Conservation (phyloP, 2,797 vertebrate species). For the Sebastes diploproa region DNA sequence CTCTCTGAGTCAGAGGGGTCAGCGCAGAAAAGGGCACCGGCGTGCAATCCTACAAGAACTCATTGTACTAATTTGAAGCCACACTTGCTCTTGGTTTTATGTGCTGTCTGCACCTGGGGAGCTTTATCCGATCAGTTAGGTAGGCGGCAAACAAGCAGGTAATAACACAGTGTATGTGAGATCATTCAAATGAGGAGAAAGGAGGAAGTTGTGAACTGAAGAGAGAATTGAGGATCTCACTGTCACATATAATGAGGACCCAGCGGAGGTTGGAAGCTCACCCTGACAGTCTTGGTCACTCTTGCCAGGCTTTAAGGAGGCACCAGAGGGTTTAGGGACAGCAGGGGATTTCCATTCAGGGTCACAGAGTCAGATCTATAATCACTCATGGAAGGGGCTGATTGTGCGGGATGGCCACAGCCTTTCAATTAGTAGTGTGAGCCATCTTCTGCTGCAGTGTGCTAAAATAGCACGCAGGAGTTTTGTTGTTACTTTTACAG, state of each 20-base stretch:
- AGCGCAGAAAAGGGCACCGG: slow-evolving; percentile 39
- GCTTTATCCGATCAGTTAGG: slow-evolving; percentile 22
- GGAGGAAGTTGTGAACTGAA: slow-evolving; percentile 12
- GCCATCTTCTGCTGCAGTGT: slow-evolving; percentile 38
- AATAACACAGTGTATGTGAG: not conserved
- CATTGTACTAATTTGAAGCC: slow-evolving; percentile 26
- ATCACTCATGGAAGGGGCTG: slow-evolving; percentile 44
- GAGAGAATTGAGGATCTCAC: slow-evolving; percentile 33
- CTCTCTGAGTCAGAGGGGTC: slow-evolving; percentile 19
- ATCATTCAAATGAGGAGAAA: slow-evolving; percentile 50
- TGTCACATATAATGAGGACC: slow-evolving; percentile 66
- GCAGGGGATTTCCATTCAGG: slow-evolving; percentile 34
- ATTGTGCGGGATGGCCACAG: slow-evolving; percentile 16
- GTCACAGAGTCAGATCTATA: slow-evolving; percentile 52
- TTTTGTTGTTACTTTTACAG: slow-evolving; percentile 37
- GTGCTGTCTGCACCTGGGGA: slow-evolving; percentile 1
- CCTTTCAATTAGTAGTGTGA: slow-evolving; percentile 46
- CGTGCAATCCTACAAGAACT: not conserved
- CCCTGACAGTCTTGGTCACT: slow-evolving; percentile 41
- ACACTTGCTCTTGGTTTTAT: not conserved
- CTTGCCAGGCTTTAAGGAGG: slow-evolving; percentile 37
- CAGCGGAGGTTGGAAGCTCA: slow-evolving; percentile 47
- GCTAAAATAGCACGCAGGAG: slow-evolving; percentile 31
- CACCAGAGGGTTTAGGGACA: slow-evolving; percentile 26
- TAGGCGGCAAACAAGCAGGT: slow-evolving; percentile 1